Evolutionary conservation across 2,888 invertebrate species (phyloP), one percentile per base, ranked within the genome.

Genomic region (Disparrhopalites patrizii): DNA sequence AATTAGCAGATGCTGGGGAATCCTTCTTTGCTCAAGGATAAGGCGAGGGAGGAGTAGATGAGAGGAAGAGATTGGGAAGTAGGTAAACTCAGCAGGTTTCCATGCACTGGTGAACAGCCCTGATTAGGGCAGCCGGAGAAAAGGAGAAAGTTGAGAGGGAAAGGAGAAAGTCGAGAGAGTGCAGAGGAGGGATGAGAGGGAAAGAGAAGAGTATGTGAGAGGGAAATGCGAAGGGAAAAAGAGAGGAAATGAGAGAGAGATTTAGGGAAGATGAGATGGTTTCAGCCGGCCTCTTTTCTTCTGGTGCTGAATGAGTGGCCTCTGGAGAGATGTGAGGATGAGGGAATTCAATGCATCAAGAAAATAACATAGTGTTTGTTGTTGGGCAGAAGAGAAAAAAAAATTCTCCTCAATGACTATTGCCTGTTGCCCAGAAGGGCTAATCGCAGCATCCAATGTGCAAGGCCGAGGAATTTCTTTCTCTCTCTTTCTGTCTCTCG

Each of bases 401-500:
- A n/a, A n/a, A n/a, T n/a, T n/a, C n/a, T n/a, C n/a, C 38, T 38
- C 18, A 15, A n/a, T 38, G 18, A 38, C 31, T 50, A n/a, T 50
- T 54, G 54, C 54, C 54, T 54, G 54, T 54, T 54, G 54, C 54
- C 54, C 54, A 54, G 25, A 31, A 54, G 54, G 54, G 3, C 54
- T 31, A 54, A 31, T 30, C 31, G 25, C 54, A 30, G 31, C 54
- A 10, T 8, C 31, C 47, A 20, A 23, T n/a, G n/a, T n/a, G n/a
- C n/a, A n/a, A n/a, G n/a, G n/a, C n/a, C n/a, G n/a, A n/a, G n/a
- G n/a, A n/a, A n/a, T n/a, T n/a, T n/a, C n/a, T n/a, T n/a, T n/a
- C n/a, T n/a, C n/a, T n/a, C n/a, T n/a, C n/a, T n/a, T n/a, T n/a
- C n/a, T n/a, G n/a, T n/a, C n/a, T n/a, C n/a, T n/a, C n/a, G n/a